A percentile compares a stretch with the other conserved stretches of the same genome.
Evolutionary conservation across 2,797 vertebrate species (phyloP).

Genomic region (Heterohyrax brucei): DNA sequence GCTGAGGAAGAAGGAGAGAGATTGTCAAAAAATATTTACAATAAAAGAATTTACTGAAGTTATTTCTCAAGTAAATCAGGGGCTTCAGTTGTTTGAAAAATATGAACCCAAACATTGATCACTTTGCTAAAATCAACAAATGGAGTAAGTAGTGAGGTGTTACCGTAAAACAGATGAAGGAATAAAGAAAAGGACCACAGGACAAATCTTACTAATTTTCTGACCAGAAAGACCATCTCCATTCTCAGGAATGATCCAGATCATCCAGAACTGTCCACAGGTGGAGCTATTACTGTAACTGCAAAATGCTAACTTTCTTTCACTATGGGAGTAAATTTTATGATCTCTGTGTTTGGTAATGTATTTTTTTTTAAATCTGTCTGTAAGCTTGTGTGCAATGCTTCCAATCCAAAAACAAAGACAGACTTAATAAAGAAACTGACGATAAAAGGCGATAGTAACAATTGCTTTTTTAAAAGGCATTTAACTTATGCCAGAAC

Average conservation of each 20-base stretch:
- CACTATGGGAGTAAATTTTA: too few species aligned
- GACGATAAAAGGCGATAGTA: too few species aligned
- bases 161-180: background rate
- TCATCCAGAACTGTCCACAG: background rate
- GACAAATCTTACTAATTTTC: background rate
- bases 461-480: too few species aligned
- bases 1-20: background rate
- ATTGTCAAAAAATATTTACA: background rate
- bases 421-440: too few species aligned
- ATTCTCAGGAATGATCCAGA: background rate
- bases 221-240: background rate
- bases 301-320: too few species aligned
- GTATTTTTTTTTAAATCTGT: too few species aligned
- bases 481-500: too few species aligned
- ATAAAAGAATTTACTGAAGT: background rate
- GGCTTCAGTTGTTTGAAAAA: background rate
- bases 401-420: too few species aligned
- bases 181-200: too few species aligned
- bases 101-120: background rate
- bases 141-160: background rate
- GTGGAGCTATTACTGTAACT: background rate
- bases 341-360: too few species aligned
- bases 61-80: background rate
- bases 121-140: too few species aligned
- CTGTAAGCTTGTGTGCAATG: too few species aligned